Conservation (phyloP, 1,140 invertebrate species). For the Planococcus citri region DNA sequence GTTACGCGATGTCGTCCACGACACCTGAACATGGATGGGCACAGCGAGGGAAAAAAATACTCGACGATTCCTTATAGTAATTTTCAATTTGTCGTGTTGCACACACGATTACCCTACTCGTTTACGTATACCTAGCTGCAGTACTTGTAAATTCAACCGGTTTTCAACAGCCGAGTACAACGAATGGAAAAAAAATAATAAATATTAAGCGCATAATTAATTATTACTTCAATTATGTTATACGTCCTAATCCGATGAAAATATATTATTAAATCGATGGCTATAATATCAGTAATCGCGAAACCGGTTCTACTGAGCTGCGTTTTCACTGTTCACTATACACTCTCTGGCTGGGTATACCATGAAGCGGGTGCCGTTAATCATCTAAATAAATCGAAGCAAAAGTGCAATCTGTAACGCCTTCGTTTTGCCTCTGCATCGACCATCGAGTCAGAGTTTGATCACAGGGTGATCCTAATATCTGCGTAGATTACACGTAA, state of each 20-base stretch:
- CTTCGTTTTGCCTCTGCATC: background rate
- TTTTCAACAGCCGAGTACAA: background rate
- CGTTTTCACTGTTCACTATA: constrained; percentile 15
- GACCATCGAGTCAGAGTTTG: background rate
- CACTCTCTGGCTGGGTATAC: too few relatives aligned
- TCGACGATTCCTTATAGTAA: background rate
- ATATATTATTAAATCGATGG: constrained; percentile 20
- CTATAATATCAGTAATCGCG: constrained; percentile 15
- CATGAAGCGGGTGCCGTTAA: constrained; percentile 11
- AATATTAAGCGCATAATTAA: constrained; percentile 17
- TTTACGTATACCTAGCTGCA: too few relatives aligned
- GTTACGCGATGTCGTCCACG: too few relatives aligned
- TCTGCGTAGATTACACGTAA: too few relatives aligned
- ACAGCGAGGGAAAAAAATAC: background rate
- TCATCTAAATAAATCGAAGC: constrained; percentile 19
- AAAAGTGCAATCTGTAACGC: constrained; percentile 15
- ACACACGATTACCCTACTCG: background rate
- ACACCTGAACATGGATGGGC: too few relatives aligned
- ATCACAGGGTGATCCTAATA: background rate
- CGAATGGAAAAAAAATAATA: background rate
- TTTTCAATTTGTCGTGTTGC: background rate
- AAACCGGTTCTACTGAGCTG: constrained; percentile 1
- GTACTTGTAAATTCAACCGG: background rate
- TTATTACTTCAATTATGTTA: constrained; percentile 20
- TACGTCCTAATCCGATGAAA: constrained; percentile 14